These are phyloP conservation scores for Entomyzon cyanotis DNA, from an alignment of 2,113 vertebrate genomes.

Conservation along the genomic window DNA sequence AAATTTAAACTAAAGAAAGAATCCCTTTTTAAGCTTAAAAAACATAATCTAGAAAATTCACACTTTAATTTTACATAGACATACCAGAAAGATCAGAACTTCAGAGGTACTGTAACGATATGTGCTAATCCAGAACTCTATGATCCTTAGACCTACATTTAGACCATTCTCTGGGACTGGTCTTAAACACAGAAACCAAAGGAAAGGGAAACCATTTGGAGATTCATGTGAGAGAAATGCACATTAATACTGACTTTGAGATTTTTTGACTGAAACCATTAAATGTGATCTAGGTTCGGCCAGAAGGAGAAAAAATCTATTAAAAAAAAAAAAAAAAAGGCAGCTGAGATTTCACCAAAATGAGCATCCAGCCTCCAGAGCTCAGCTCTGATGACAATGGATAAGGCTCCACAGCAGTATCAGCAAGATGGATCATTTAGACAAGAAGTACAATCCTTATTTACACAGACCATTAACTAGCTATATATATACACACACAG, in stretches of 20 bases:
- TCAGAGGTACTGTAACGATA: not conserved
- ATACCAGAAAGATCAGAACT: not conserved
- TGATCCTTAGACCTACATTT: not conserved
- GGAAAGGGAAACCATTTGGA: not conserved
- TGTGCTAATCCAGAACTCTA: not conserved
- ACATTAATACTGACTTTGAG: not conserved
- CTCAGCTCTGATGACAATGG: not conserved
- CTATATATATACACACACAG: not conserved
- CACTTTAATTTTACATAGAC: not conserved
- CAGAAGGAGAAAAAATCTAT: not conserved
- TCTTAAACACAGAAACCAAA: not conserved
- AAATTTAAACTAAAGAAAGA: slow-evolving; percentile 1
- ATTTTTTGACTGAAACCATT: not conserved
- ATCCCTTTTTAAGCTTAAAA: not conserved
- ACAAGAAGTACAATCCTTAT: not conserved
- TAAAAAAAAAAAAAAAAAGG: not conserved
- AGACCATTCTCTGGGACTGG: not conserved
- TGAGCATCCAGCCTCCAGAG: not conserved
- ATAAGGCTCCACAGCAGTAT: not conserved
- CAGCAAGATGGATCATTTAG: not conserved
- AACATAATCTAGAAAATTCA: not conserved
- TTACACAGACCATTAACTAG: slow-evolving; percentile 16
- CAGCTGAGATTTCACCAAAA: not conserved
- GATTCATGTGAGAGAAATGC: not conserved
- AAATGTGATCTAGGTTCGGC: not conserved